phyloP scores from a whole-genome alignment of 2,888 invertebrate genomes.

The Melitaea athalia region DNA sequence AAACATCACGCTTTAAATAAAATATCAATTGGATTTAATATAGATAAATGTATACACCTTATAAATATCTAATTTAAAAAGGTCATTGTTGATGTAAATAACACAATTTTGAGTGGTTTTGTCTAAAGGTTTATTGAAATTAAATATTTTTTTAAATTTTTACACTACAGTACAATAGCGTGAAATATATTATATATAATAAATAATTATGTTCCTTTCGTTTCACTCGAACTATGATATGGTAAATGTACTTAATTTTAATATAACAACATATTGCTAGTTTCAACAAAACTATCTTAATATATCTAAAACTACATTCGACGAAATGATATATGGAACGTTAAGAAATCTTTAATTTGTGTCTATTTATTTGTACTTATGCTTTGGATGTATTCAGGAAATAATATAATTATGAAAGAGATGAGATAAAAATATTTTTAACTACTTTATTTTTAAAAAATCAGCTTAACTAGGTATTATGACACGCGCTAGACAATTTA shows the following conservation, averaged over 20 bases:
- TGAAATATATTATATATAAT: conserved; percentile 23
- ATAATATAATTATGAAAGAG: background rate
- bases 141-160: conserved; percentile 37
- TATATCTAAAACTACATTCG: conserved; percentile 1
- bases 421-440: conserved; percentile 16
- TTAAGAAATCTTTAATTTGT: conserved; percentile 2
- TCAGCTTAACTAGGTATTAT: conserved; percentile 2
- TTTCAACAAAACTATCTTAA: conserved; percentile 8
- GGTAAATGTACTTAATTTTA: conserved; percentile 48
- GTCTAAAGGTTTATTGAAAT: conserved; percentile 45
- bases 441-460: background rate
- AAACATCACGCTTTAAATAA: conserved; percentile 18
- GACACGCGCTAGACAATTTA: conserved; percentile 12
- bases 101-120: conserved; percentile 38
- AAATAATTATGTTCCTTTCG: conserved; percentile 30
- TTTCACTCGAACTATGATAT: conserved; percentile 56
- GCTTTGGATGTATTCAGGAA: conserved; percentile 42
- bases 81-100: background rate
- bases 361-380: conserved; percentile 45
- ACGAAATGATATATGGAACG: conserved; percentile 1
- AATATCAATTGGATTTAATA: background rate
- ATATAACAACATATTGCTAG: conserved; percentile 5
- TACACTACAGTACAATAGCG: conserved; percentile 37
- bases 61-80: background rate
- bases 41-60: background rate